These are phyloP conservation scores for Odocoileus hemionus DNA, from an alignment of 2,113 vertebrate genomes.

Conservation along the genomic window DNA sequence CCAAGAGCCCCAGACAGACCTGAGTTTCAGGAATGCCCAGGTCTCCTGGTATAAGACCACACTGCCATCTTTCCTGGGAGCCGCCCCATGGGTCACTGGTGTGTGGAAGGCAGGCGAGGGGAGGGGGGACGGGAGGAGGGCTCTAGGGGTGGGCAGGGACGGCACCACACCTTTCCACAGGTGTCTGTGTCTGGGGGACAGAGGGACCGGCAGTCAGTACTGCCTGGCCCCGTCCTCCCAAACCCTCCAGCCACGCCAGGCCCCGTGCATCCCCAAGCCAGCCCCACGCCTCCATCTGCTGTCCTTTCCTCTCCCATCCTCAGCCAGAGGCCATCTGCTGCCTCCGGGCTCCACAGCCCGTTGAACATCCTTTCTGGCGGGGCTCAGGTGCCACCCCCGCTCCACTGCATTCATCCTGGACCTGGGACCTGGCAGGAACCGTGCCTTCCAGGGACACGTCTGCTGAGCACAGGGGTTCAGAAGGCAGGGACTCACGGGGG, in stretches of 20 bases:
- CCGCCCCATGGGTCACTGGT: accelerated
- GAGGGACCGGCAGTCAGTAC: neutral
- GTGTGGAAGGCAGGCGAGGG: neutral
- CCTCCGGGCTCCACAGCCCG: neutral
- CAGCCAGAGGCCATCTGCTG: too few species aligned
- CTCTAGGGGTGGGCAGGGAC: neutral
- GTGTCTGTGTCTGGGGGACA: neutral
- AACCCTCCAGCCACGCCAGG: neutral
- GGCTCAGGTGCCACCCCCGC: neutral
- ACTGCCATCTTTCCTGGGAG: neutral
- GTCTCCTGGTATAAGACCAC: neutral
- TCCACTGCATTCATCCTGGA: neutral
- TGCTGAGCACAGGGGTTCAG: neutral
- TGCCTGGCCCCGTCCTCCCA: neutral
- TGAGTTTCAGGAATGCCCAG: accelerated
- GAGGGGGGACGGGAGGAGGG: neutral
- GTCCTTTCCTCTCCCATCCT: neutral
- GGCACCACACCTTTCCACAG: accelerated
- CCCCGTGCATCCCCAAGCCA: accelerated
- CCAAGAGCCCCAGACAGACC: accelerated
- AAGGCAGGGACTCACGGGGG: too few species aligned
- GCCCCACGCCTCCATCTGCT: accelerated
- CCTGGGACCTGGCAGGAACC: neutral
- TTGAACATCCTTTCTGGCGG: accelerated
- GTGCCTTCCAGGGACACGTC: neutral